Conservation (phyloP, 2,797 vertebrate genomes). For the Chaetodon trifasciatus region DNA sequence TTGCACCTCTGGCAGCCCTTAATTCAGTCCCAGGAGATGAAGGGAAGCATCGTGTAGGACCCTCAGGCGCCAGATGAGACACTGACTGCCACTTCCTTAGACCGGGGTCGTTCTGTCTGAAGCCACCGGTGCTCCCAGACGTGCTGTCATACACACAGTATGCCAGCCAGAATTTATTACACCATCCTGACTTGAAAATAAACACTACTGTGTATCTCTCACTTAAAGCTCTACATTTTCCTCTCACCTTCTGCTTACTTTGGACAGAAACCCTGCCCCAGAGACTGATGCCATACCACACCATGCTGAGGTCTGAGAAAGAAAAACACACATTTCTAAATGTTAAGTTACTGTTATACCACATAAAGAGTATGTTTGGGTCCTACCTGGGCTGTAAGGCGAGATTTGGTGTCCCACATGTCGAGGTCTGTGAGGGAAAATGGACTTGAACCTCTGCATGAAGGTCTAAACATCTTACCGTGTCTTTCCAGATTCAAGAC, state of each 20-base stretch:
- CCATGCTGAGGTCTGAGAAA: slow-evolving; percentile 79
- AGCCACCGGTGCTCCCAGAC: slow-evolving; percentile 49
- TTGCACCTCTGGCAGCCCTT: slow-evolving; percentile 56
- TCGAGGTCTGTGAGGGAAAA: slow-evolving; percentile 71
- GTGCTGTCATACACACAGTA: slow-evolving; percentile 49
- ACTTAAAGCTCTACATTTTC: neutral
- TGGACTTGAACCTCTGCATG: slow-evolving; percentile 62
- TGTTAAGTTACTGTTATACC: neutral
- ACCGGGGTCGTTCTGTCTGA: slow-evolving; percentile 64
- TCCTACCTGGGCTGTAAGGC: slow-evolving; percentile 78
- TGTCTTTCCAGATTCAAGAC: slow-evolving; percentile 42
- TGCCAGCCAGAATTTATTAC: neutral
- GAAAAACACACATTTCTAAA: slow-evolving; percentile 1
- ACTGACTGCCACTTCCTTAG: slow-evolving; percentile 79
- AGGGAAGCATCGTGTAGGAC: slow-evolving; percentile 34
- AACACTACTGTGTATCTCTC: neutral
- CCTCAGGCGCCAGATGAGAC: slow-evolving; percentile 69
- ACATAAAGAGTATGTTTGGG: neutral
- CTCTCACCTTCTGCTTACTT: slow-evolving; percentile 73
- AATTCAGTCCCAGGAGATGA: slow-evolving; percentile 64
- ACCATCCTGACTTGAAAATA: neutral
- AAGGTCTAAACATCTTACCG: slow-evolving; percentile 56
- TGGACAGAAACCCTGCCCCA: slow-evolving; percentile 70
- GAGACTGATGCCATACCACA: slow-evolving; percentile 67
- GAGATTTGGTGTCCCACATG: slow-evolving; percentile 78